Evolutionary conservation across 2,888 invertebrate genomes (phyloP), one percentile per base, ranked within the genome.

Genomic region (Falcaria lacertinaria): DNA sequence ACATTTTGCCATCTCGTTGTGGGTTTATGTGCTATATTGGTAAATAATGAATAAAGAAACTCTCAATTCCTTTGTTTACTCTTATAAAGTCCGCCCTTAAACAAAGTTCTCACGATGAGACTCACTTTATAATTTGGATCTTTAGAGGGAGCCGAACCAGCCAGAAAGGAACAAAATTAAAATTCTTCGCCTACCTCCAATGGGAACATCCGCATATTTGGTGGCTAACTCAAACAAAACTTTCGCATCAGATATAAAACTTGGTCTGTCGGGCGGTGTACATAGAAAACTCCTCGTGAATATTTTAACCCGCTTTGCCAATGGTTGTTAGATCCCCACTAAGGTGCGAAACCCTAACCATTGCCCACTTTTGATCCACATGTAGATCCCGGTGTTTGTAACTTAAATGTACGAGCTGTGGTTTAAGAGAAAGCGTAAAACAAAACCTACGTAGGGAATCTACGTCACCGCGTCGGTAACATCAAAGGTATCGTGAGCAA

Each of bases 181-280:
- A 36, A 36, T 36, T 36, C 35, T 36, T 17, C 33, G 33, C 33
- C 14, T 33, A 16, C 17, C 35, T 19, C 17, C 35, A 6, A 7
- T 6, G 7, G 22, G 19, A 17, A 36, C 11, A 36, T 36, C 35
- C 19, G 35, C 35, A 36, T 36, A 36, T 36, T 36, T 36, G 35
- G 13, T 13, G 17, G 19, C 19, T n/a, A 36, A n/a, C 35, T 36
- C 35, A 36, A 36, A 36, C 17, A 36, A 36, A 36, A 36, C 11
- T 36, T 36, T 4, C 35, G 3, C 35, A 19, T 16, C 19, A 17
- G 35, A 36, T 36, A 17, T 19, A 13, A 19, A 36, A 36, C 17
- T 36, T 36, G 35, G 13, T 36, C 35, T 19, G 35, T 35, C 14
- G 35, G 35, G 35, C 17, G 17, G 19, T 36, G 35, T 36, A 36